Evolutionary conservation across 2,888 invertebrate genomes (phyloP).

Genomic region (Marronus borbonicus): DNA sequence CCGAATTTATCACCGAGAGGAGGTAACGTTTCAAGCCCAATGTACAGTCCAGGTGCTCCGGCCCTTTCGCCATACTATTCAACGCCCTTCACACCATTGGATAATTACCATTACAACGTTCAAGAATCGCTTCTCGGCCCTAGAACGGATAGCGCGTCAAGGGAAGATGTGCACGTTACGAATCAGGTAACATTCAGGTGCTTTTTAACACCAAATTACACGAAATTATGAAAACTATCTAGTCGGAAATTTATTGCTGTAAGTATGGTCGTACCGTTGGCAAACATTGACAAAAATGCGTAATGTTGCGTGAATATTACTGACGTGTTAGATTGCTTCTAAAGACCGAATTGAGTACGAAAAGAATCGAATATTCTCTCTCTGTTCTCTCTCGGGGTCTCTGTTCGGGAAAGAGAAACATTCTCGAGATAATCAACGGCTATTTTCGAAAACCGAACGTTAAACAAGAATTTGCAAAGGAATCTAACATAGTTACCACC

Average conservation of each 20-base stretch:
- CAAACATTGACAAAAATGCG: no score
- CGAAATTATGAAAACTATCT: no score
- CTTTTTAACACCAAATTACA: neutral
- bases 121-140: constrained; percentile 60
- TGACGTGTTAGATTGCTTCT: no score
- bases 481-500: neutral
- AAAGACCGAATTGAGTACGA: no score
- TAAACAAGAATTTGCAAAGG: constrained; percentile 27
- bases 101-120: constrained; percentile 64
- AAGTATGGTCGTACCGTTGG: no score
- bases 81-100: constrained; percentile 66
- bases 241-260: no score
- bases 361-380: no score
- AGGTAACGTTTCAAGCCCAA: constrained; percentile 58
- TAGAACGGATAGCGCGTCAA: constrained; percentile 56
- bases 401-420: neutral
- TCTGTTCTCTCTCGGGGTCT: no score
- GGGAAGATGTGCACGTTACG: constrained; percentile 71
- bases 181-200: constrained; percentile 71
- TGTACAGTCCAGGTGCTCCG: constrained; percentile 72
- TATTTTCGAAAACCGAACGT: neutral
- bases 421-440: constrained; percentile 2
- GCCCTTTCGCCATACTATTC: constrained; percentile 68
- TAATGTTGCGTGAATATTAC: no score
- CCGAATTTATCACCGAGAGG: constrained; percentile 68